Evolutionary conservation across 2,797 vertebrate species (phyloP).

Genomic region (Rhynchonycteris naso): DNA sequence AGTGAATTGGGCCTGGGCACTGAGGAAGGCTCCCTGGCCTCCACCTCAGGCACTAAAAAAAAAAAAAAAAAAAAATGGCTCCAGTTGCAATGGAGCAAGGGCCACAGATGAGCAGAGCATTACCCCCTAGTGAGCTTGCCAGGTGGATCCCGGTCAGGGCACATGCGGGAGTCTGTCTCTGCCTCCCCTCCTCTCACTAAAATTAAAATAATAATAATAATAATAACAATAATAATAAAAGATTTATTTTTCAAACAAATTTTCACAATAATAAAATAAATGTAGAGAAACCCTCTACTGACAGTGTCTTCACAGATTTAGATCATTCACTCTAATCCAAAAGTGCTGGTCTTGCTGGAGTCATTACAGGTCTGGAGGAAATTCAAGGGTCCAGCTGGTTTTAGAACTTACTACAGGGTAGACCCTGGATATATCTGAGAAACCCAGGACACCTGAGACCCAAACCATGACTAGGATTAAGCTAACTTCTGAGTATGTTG

Average conservation of each 20-base stretch:
- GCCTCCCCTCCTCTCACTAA: no score
- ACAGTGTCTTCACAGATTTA: background rate
- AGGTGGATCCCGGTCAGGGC: no score
- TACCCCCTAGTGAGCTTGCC: no score
- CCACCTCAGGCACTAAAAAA: no score
- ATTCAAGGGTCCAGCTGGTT: background rate
- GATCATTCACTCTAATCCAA: background rate
- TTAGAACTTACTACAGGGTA: background rate
- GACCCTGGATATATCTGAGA: background rate
- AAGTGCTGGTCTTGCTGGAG: background rate
- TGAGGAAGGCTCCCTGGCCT: no score
- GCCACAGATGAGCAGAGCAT: no score
- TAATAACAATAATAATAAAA: background rate
- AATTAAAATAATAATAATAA: no score
- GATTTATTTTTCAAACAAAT: conserved; percentile 28
- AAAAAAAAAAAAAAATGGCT: no score
- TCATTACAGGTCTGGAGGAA: background rate
- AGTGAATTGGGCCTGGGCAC: no score
- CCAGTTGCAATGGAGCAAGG: no score
- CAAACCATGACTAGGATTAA: background rate
- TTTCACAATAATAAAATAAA: conserved; percentile 2
- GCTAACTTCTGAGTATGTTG: background rate
- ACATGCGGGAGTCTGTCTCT: no score
- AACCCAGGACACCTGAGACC: background rate
- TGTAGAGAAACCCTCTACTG: background rate